Conservation (phyloP, 2,888 invertebrate species). For the Nowickia ferox region DNA sequence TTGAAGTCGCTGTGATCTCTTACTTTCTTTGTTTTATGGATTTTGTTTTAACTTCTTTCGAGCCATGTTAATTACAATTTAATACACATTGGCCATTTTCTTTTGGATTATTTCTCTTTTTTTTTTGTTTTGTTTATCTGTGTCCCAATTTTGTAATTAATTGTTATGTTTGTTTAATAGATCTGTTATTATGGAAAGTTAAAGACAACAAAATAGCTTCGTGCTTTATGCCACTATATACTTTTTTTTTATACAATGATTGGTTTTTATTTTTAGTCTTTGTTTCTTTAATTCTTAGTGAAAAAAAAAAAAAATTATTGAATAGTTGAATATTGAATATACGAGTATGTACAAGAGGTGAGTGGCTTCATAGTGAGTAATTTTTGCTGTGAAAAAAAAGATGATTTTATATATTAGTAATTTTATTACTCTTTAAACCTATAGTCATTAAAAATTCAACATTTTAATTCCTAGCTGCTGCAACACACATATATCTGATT, state of each 20-base stretch:
- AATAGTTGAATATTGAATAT: constrained; percentile 29
- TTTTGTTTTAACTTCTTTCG: constrained; percentile 29
- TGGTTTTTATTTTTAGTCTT: constrained; percentile 11
- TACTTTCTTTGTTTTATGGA: background rate
- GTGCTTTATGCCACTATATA: background rate
- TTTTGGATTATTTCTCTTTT: background rate
- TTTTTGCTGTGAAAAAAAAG: too few species aligned
- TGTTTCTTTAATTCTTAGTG: background rate
- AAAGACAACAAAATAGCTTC: constrained; percentile 24
- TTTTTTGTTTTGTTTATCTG: constrained; percentile 3
- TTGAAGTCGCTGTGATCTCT: background rate
- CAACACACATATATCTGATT: too few species aligned
- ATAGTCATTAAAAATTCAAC: too few species aligned
- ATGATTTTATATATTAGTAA: too few species aligned
- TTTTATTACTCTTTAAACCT: too few species aligned
- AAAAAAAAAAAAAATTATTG: constrained; percentile 34
- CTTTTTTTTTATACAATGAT: constrained; percentile 8
- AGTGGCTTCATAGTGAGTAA: too few species aligned
- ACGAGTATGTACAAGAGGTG: too few species aligned
- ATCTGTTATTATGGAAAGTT: constrained; percentile 30
- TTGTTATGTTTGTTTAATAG: constrained; percentile 65
- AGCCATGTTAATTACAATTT: constrained; percentile 61
- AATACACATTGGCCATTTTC: constrained; percentile 46
- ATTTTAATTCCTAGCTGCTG: too few species aligned
- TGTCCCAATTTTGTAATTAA: constrained; percentile 71